A percentile compares a stretch with the other conserved stretches of the same genome.
Conservation (phyloP, 2,113 vertebrate species). For the Scatophagus argus region DNA sequence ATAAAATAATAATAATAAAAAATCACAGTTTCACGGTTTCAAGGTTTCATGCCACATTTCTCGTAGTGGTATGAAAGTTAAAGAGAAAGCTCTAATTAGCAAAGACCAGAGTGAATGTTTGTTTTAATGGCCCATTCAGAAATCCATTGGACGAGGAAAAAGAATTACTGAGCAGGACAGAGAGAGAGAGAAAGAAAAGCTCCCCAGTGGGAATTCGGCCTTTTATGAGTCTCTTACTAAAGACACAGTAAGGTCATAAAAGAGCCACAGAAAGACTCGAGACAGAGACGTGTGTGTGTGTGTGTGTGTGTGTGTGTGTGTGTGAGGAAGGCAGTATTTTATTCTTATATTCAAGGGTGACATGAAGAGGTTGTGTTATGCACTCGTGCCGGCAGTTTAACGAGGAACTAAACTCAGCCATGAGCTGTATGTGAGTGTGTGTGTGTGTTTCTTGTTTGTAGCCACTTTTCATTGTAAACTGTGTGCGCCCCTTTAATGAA, state of each 20-base stretch:
- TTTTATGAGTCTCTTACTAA: slow-evolving; percentile 60
- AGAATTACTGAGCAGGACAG: background rate
- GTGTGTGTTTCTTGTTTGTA: slow-evolving; percentile 3
- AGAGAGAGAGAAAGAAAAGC: slow-evolving; percentile 25
- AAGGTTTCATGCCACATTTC: background rate
- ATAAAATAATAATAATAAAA: no score
- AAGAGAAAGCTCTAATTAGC: slow-evolving; percentile 15
- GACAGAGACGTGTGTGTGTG: background rate
- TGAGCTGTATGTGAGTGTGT: background rate
- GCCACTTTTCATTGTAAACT: background rate
- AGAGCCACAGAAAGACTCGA: slow-evolving; percentile 24
- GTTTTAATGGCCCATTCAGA: slow-evolving; percentile 25
- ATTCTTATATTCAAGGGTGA: slow-evolving; percentile 44
- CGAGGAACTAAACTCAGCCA: slow-evolving; percentile 19
- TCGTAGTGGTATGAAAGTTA: slow-evolving; percentile 2
- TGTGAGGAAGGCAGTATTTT: slow-evolving; percentile 38
- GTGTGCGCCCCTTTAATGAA: background rate
- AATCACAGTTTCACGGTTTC: slow-evolving; percentile 13
- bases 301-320: background rate
- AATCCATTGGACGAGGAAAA: slow-evolving; percentile 15
- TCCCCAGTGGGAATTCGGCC: slow-evolving; percentile 25
- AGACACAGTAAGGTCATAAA: slow-evolving; percentile 54
- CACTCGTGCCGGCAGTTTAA: slow-evolving; percentile 35
- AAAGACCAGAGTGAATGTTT: background rate
- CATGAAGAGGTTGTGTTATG: slow-evolving; percentile 24